These are phyloP conservation scores for Pantherophis alleghaniensis DNA, from an alignment of 2,797 vertebrate genomes.

Conservation along the genomic window DNA sequence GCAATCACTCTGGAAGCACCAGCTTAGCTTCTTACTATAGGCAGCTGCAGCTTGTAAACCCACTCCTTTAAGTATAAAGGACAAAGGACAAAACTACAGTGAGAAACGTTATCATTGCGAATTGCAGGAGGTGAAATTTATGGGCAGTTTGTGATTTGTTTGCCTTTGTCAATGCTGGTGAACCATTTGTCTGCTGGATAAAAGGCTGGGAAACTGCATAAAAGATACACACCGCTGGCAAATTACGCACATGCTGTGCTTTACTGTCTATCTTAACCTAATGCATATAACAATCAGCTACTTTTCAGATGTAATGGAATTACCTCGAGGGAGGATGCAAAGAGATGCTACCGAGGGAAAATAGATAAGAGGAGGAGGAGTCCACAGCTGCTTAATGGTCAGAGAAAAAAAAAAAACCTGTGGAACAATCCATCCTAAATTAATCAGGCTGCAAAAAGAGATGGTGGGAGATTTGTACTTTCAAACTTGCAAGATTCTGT, in stretches of 20 bases:
- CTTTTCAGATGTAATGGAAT: not conserved
- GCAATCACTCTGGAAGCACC: not conserved
- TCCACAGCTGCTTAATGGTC: no score
- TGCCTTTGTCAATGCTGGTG: slow-evolving; percentile 15
- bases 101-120: slow-evolving; percentile 40
- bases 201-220: slow-evolving; percentile 3
- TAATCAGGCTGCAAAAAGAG: no score
- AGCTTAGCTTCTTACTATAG: not conserved
- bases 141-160: slow-evolving; percentile 29
- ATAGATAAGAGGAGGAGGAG: no score
- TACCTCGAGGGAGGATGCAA: not conserved
- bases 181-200: slow-evolving; percentile 26
- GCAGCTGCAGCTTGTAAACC: rapidly evolving
- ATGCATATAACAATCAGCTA: not conserved
- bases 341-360: no score
- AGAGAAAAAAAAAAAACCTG: no score
- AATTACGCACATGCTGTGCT: not conserved
- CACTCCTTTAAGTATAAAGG: slow-evolving; percentile 39
- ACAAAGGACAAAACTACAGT: slow-evolving; percentile 15
- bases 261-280: not conserved
- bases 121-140: not conserved
- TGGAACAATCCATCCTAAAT: no score
- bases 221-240: not conserved
- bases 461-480: no score
- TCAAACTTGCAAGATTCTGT: no score